These are phyloP conservation scores for Bombylius major DNA, from an alignment of 2,888 invertebrate species.

Conservation along the genomic window DNA sequence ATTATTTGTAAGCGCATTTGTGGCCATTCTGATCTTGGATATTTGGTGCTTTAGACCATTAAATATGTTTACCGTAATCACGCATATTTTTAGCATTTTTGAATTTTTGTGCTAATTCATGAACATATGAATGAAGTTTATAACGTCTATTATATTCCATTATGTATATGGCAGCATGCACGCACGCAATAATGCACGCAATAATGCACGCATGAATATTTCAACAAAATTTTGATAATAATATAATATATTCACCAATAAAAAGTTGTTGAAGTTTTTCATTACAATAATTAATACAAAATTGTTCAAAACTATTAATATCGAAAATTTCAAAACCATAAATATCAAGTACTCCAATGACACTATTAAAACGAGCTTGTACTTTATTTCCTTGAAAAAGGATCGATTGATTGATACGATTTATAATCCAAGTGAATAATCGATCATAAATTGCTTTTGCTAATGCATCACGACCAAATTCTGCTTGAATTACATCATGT, in stretches of 20 bases:
- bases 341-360: slow-evolving; percentile 83
- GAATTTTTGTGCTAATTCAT: slow-evolving; percentile 50
- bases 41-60: slow-evolving; percentile 73
- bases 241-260: slow-evolving; percentile 69
- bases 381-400: slow-evolving; percentile 48
- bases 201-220: too few species aligned
- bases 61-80: slow-evolving; percentile 65
- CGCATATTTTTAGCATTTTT: slow-evolving; percentile 48
- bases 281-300: slow-evolving; percentile 98
- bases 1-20: slow-evolving; percentile 69
- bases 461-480: slow-evolving; percentile 81
- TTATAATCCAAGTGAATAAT: slow-evolving; percentile 89
- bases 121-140: slow-evolving; percentile 61
- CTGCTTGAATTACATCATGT: slow-evolving; percentile 73
- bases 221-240: too few species aligned
- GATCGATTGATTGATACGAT: slow-evolving; percentile 81
- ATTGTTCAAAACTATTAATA: slow-evolving; percentile 93
- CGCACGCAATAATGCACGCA: too few species aligned
- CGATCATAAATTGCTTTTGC: slow-evolving; percentile 94
- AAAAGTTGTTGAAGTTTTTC: slow-evolving; percentile 97
- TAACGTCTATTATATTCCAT: slow-evolving; percentile 63
- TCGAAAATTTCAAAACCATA: slow-evolving; percentile 99
- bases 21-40: slow-evolving; percentile 77
- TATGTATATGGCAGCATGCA: slow-evolving; percentile 74
- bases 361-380: slow-evolving; percentile 30